A percentile compares a stretch with the other conserved stretches of the same genome.
Evolutionary conservation across 1,140 invertebrate genomes (phyloP).

Genomic region (Drosophila pseudoananassae): DNA sequence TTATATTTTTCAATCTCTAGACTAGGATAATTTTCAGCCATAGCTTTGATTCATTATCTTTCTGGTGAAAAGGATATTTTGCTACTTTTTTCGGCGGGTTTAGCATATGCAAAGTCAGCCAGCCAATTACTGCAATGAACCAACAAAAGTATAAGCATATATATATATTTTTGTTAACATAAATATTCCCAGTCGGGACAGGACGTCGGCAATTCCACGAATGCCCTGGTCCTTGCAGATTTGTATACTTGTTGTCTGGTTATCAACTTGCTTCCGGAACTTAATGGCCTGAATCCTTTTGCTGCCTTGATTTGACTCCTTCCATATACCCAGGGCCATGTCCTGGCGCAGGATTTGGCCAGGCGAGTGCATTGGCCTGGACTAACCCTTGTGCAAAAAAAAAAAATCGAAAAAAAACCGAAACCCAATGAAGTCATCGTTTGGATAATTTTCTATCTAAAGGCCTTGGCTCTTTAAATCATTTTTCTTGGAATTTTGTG

Average conservation of each 20-base stretch:
- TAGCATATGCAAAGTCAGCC: conserved; percentile 53
- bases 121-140: conserved; percentile 65
- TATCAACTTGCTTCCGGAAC: conserved; percentile 81
- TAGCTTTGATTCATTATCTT: conserved; percentile 38
- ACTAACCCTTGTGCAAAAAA: conserved; percentile 32
- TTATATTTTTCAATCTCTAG: background rate
- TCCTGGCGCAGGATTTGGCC: background rate
- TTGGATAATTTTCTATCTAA: background rate
- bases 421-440: conserved; percentile 15
- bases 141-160: background rate
- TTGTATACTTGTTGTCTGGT: conserved; percentile 74
- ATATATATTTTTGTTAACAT: conserved; percentile 10
- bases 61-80: background rate
- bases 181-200: conserved; percentile 39
- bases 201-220: background rate
- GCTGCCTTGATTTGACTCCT: conserved; percentile 59
- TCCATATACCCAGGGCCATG: background rate
- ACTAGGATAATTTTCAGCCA: conserved; percentile 15
- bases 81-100: conserved; percentile 7
- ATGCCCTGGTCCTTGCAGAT: conserved; percentile 23
- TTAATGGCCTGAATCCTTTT: conserved; percentile 84
- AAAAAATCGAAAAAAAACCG: background rate
- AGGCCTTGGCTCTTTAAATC: background rate
- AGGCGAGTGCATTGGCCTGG: conserved; percentile 69
- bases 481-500: background rate